Evolutionary conservation across 2,888 invertebrate species (phyloP).

Genomic region (Ormia ochracea): DNA sequence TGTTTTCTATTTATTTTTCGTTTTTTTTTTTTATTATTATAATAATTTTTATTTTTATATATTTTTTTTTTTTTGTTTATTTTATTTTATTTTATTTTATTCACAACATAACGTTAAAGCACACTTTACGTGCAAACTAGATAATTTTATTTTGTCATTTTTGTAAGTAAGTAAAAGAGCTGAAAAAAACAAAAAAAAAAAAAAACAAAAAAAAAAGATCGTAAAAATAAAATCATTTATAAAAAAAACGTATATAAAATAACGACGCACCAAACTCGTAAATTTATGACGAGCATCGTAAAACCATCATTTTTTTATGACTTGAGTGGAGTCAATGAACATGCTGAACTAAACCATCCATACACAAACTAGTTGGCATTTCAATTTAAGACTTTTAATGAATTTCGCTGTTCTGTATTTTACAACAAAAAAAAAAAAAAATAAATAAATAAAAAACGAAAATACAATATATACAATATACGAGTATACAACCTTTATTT

Average conservation of each 20-base stretch:
- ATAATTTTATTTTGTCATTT: conserved; percentile 48
- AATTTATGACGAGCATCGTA: conserved; percentile 57
- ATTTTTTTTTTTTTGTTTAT: no score
- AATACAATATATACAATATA: no score
- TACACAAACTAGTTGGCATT: conserved; percentile 22
- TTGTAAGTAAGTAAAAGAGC: no score
- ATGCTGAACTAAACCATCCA: conserved; percentile 13
- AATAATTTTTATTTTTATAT: no score
- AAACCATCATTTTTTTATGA: conserved; percentile 50
- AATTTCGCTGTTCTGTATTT: neutral
- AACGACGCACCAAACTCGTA: conserved; percentile 46
- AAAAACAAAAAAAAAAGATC: neutral
- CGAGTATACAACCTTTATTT: no score
- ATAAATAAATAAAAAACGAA: no score
- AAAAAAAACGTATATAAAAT: conserved; percentile 8
- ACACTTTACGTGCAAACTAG: conserved; percentile 30
- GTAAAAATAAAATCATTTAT: neutral
- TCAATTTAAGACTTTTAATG: conserved; percentile 2
- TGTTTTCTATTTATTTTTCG: no score
- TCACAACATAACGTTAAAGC: conserved; percentile 17
- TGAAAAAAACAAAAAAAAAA: conserved; percentile 3
- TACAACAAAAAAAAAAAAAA: neutral
- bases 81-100: neutral
- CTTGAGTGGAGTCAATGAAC: conserved; percentile 30
- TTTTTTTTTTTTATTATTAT: no score